Base-by-base conservation (phyloP, 2,113 vertebrate species). In the Heptranchias perlo region DNA sequence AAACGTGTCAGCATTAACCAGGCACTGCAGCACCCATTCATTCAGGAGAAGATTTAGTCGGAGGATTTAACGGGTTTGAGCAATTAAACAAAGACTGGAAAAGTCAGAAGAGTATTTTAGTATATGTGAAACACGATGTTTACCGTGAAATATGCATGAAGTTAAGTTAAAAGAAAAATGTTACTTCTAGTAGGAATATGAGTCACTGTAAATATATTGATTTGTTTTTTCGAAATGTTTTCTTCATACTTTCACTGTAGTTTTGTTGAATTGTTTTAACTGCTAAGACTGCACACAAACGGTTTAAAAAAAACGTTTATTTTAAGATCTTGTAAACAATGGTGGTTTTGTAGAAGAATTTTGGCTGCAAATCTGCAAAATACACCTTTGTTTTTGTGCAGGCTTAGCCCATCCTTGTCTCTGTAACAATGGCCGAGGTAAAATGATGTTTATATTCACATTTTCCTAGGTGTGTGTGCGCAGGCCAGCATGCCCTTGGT, bases 1-100 rank as follows among this genome's bases (percentile, higher is more conserved):
- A 99, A 99, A 97, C 98, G 99, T 97, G 99, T 99, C 98, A 99
- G 98, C 98, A 99, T 99, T 98, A 99, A 99, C 98, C 99, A 99
- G 98, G 99, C 99, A 96, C 98, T 99, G 96, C 99, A 99, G 97
- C 99, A 99, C 84, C 98, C 99, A 96, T 99, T 99, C 97, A 99
- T 99, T 97, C 99, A 99, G 98, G 99, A 99, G 97, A 99, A 99
- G 98, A 99, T 99, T 96, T 99, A 98, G 96, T 96, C 97, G 97
- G 97, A 97, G 96, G 97, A 98, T 97, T 78, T 97, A 97, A 98
- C 98, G 97, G 98, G 98, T 98, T 98, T 98, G 98, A 98, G 97
- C 98, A 98, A 98, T 97, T 86, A 96, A 96, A 86, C 78, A 84
- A 86, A 84, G 78, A 86, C 96, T 96, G 96, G 96, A 65, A 87